Conservation (phyloP, 37 sponge, comb jelly and placozoan species). For the Cladorhizidae sp. region DNA sequence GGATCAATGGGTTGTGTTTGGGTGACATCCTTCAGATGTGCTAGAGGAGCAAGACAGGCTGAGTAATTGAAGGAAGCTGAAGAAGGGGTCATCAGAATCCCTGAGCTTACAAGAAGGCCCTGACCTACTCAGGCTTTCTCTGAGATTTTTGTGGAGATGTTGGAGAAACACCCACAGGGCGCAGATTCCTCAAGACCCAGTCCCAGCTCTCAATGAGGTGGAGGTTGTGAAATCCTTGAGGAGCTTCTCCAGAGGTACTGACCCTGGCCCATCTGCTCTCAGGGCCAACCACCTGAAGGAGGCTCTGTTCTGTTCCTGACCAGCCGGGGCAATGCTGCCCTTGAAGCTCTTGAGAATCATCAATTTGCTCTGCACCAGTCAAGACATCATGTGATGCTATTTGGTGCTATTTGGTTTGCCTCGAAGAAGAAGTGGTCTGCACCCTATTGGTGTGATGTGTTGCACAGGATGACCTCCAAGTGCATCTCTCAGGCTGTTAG, state of each 20-base stretch:
- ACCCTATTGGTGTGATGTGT: slow-evolving; percentile 8
- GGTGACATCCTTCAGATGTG: no score
- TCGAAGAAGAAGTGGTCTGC: slow-evolving; percentile 12
- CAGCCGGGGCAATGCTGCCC: background rate
- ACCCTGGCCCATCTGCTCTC: background rate
- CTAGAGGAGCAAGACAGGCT: no score
- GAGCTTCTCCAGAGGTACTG: background rate
- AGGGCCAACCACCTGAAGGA: background rate
- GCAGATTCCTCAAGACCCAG: background rate
- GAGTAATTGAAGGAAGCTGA: no score
- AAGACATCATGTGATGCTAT: background rate
- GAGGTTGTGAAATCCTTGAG: no score
- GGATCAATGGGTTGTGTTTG: no score
- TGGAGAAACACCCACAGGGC: no score
- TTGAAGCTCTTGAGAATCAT: background rate
- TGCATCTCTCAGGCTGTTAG: background rate
- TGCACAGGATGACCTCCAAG: slow-evolving; percentile 9
- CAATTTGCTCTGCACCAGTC: background rate
- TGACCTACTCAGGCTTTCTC: no score
- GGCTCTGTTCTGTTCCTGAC: slow-evolving; percentile 7
- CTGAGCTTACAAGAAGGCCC: no score
- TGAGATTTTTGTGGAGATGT: no score
- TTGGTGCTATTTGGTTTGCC: slow-evolving; percentile 19
- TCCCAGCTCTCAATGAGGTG: background rate
- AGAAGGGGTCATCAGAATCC: no score